phyloP scores from a whole-genome alignment of 2,113 vertebrate species.

The Telmatochromis bifrenatus region DNA sequence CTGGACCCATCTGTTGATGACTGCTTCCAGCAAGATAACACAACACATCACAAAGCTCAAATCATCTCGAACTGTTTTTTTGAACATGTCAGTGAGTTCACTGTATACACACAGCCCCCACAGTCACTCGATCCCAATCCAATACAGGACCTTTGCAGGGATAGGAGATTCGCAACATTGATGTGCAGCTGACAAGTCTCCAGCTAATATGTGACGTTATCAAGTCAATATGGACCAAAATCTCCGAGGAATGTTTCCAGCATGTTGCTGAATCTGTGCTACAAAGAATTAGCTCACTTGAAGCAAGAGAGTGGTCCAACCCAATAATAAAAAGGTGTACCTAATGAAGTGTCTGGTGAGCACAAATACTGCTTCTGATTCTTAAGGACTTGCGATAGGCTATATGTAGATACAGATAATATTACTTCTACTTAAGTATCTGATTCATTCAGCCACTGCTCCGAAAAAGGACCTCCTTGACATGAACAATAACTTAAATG shows the following conservation, averaged over 20 bases:
- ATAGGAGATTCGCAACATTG: not conserved
- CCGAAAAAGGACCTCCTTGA: not conserved
- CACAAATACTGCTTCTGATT: not conserved
- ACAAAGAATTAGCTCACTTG: not conserved
- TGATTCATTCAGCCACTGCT: not conserved
- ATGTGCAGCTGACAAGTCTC: not conserved
- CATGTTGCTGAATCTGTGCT: not conserved
- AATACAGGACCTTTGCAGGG: not conserved
- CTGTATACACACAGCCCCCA: not conserved
- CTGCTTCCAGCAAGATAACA: not conserved
- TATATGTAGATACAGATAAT: not conserved
- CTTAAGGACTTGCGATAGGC: not conserved
- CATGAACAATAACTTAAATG: not conserved
- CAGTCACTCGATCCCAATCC: not conserved
- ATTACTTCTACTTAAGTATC: not conserved
- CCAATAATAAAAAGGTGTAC: rapidly evolving
- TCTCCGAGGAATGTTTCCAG: not conserved
- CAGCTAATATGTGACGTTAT: not conserved
- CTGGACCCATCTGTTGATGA: not conserved
- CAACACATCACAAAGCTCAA: not conserved
- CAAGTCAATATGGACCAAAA: not conserved
- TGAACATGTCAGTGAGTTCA: not conserved
- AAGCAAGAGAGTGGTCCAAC: not conserved
- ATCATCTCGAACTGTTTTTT: not conserved
- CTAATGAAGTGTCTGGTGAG: not conserved